phyloP scores from a whole-genome alignment of 2,888 invertebrate genomes.

The Cheiracanthium punctorium region DNA sequence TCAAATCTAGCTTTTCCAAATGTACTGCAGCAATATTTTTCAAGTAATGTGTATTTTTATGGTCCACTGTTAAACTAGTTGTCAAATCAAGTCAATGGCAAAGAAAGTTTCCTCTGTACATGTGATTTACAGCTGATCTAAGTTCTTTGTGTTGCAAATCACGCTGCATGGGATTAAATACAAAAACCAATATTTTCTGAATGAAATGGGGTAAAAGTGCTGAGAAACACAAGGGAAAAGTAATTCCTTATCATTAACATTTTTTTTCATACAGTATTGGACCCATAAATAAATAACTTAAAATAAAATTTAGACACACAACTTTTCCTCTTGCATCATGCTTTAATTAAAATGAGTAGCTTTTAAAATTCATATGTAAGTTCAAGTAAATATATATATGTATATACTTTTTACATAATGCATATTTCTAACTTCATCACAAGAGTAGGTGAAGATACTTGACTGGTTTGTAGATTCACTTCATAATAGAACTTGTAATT shows the following conservation, averaged over 20 bases:
- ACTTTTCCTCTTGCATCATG: background rate
- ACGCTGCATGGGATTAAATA: background rate
- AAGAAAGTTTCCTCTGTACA: slow-evolving; percentile 13
- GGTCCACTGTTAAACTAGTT: slow-evolving; percentile 13
- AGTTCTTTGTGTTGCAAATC: background rate
- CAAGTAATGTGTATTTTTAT: slow-evolving; percentile 1
- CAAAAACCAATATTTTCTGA: background rate
- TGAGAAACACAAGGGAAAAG: background rate
- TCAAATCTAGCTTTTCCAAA: slow-evolving; percentile 16
- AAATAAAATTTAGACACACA: background rate
- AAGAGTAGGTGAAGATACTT: background rate
- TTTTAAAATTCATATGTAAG: too few relatives aligned
- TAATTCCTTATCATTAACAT: background rate
- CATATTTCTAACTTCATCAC: background rate
- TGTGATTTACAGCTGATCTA: slow-evolving; percentile 3
- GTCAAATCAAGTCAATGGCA: background rate
- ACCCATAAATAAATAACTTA: slow-evolving; percentile 18
- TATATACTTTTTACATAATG: too few relatives aligned
- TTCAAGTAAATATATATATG: too few relatives aligned
- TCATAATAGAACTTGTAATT: background rate
- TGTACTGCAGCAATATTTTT: background rate
- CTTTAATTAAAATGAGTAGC: too few relatives aligned
- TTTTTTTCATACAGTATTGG: slow-evolving; percentile 11
- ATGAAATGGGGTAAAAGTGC: background rate
- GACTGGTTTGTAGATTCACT: background rate